phyloP scores from a whole-genome alignment of 2,113 vertebrate species.

The Chlorocebus sabaeus region DNA sequence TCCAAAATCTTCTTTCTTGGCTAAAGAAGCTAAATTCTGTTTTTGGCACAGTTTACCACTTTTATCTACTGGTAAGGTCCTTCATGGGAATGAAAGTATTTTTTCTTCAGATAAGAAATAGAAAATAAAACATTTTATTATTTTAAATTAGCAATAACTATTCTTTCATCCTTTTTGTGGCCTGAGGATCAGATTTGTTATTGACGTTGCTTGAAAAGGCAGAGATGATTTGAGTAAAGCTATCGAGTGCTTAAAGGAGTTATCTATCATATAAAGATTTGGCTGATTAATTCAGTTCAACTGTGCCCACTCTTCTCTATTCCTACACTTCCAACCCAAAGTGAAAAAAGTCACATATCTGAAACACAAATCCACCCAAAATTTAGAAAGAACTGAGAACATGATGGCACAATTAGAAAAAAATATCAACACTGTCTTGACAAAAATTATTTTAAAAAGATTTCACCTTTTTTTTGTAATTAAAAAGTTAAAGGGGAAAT shows the following conservation, averaged over 20 bases:
- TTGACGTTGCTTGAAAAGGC: not conserved
- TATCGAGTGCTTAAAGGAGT: not conserved
- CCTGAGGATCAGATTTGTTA: not conserved
- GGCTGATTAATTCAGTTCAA: slow-evolving; percentile 48
- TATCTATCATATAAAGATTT: slow-evolving; percentile 30
- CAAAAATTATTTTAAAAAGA: slow-evolving; percentile 35
- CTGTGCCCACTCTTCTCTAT: not conserved
- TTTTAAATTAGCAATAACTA: slow-evolving; percentile 17
- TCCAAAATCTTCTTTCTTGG: not conserved
- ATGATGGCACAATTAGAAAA: not conserved
- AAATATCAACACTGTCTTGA: not conserved
- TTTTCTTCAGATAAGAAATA: not conserved
- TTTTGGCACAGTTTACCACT: not conserved
- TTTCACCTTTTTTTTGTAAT: slow-evolving; percentile 5
- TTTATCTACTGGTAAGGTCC: not conserved
- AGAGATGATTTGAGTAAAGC: slow-evolving; percentile 26
- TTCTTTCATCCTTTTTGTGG: not conserved
- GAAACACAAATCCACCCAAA: slow-evolving; percentile 35
- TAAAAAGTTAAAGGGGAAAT: not conserved
- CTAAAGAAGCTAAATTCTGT: slow-evolving; percentile 14
- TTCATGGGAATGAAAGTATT: slow-evolving; percentile 14
- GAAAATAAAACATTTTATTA: slow-evolving; percentile 22
- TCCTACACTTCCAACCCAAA: slow-evolving; percentile 1
- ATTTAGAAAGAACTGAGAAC: slow-evolving; percentile 33
- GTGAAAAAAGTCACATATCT: slow-evolving; percentile 24